Evolutionary conservation across 2,888 invertebrate species (phyloP).

Genomic region (Galerucella calmariensis): DNA sequence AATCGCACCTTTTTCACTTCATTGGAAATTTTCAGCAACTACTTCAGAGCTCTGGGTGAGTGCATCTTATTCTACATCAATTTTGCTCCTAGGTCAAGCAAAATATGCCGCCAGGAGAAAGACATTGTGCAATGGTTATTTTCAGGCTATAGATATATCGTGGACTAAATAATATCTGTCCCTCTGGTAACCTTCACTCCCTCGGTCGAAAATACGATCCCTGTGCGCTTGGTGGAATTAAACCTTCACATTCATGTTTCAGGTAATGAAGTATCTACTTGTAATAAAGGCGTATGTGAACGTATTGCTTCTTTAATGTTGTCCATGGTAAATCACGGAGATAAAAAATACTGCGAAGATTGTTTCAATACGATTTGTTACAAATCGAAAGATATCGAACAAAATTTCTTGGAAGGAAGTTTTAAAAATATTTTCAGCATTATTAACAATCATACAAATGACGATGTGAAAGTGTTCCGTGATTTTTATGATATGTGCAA

Average conservation of each 20-base stretch:
- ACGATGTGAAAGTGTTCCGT: conserved; percentile 9
- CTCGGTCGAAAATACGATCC: too few relatives aligned
- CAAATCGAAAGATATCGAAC: conserved; percentile 2
- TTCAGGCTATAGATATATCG: too few relatives aligned
- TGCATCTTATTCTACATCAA: too few relatives aligned
- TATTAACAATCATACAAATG: conserved; percentile 13
- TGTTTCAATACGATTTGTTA: conserved; percentile 31
- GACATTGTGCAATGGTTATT: too few relatives aligned
- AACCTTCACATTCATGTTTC: background rate
- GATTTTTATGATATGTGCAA: conserved; percentile 32
- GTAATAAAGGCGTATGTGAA: conserved; percentile 30
- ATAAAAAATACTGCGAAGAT: conserved; percentile 26
- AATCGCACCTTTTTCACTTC: too few relatives aligned
- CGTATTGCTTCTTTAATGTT: conserved; percentile 25
- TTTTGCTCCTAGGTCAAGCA: too few relatives aligned
- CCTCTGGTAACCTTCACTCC: too few relatives aligned
- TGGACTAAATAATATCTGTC: too few relatives aligned
- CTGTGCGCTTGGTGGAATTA: too few relatives aligned
- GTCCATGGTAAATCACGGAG: conserved; percentile 31
- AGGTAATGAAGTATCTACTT: conserved; percentile 6
- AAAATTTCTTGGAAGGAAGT: conserved; percentile 14
- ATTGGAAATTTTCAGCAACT: too few relatives aligned
- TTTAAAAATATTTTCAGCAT: conserved; percentile 14
- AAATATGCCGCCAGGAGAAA: too few relatives aligned
- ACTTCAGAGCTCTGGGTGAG: too few relatives aligned